Conservation (phyloP, 2,113 vertebrate species). For the Pterocles orientalis region DNA sequence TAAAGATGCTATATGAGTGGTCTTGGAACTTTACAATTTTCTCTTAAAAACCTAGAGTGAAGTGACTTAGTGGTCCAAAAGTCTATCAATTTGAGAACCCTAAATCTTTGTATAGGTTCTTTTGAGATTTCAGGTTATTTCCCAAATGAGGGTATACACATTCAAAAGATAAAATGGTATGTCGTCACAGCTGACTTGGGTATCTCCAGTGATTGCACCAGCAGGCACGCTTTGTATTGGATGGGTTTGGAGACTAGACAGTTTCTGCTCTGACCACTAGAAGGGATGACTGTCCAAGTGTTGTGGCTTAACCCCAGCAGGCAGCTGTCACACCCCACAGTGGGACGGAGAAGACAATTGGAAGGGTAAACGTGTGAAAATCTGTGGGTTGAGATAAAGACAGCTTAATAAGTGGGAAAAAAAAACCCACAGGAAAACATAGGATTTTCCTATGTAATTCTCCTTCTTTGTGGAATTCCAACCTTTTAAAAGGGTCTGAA, state of each 20-base stretch:
- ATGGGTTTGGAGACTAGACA: background rate
- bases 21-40: background rate
- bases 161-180: background rate
- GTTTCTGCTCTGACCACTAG: background rate
- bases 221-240: rapidly evolving
- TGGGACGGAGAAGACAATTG: background rate
- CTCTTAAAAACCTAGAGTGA: background rate
- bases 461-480: background rate
- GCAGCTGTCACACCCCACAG: background rate
- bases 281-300: background rate
- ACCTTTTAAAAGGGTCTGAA: background rate
- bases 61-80: background rate
- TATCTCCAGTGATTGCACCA: background rate
- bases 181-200: background rate
- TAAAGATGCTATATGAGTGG: background rate
- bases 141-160: background rate
- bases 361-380: background rate
- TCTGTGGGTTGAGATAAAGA: background rate
- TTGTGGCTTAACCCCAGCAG: background rate
- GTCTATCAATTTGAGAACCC: background rate
- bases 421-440: background rate
- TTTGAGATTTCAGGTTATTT: background rate
- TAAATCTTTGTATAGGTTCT: background rate
- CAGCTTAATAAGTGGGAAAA: background rate
- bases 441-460: background rate